phyloP scores from a whole-genome alignment of 2,797 vertebrate genomes.

The Chloroceryle inda region DNA sequence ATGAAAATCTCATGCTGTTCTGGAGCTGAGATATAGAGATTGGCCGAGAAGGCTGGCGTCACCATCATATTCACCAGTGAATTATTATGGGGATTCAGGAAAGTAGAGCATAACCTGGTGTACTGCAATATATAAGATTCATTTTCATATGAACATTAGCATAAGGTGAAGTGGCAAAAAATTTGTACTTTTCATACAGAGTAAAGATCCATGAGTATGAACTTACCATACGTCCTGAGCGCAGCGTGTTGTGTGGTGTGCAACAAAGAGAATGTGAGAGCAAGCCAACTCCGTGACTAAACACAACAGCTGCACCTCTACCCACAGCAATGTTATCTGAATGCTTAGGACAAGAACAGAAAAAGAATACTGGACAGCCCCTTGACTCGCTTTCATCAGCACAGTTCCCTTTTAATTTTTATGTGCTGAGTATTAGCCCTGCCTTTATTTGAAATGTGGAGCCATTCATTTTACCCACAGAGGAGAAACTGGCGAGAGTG shows the following conservation, averaged over 20 bases:
- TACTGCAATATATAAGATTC: background rate
- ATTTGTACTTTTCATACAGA: constrained; percentile 14
- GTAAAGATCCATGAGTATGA: constrained; percentile 36
- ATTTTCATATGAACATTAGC: constrained; percentile 31
- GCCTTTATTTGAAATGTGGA: background rate
- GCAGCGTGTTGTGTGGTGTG: fast-evolving
- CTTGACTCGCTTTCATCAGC: background rate
- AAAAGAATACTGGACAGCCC: background rate
- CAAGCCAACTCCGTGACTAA: background rate
- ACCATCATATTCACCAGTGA: background rate
- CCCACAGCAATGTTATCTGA: background rate
- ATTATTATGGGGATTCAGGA: background rate
- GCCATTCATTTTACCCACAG: background rate
- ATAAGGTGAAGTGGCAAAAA: constrained; percentile 38
- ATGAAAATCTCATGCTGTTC: background rate
- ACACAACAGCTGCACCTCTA: background rate
- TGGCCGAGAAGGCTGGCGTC: background rate
- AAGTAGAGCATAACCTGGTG: background rate
- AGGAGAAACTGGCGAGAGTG: constrained; percentile 24
- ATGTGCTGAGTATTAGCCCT: background rate
- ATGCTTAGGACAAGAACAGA: background rate
- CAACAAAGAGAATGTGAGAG: background rate
- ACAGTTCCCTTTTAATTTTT: background rate
- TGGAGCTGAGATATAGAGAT: background rate
- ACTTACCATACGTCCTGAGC: background rate